A percentile compares a stretch with the other conserved stretches of the same genome.
phyloP scores from a whole-genome alignment of 2,797 vertebrate genomes.

The Falco concolor region DNA sequence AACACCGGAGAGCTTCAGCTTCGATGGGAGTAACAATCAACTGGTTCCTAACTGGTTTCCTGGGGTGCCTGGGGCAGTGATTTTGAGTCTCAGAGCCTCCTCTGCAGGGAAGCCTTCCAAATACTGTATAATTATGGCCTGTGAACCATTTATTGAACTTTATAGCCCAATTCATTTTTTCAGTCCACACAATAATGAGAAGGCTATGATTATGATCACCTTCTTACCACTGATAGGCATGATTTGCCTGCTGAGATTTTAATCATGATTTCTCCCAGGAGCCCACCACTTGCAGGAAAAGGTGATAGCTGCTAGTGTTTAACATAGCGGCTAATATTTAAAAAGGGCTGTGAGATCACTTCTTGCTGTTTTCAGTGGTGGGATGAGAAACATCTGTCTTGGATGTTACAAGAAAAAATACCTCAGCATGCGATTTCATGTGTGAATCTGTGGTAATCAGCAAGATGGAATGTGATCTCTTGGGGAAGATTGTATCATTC shows the following conservation, averaged over 20 bases:
- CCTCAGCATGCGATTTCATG: not conserved
- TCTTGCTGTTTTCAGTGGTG: not conserved
- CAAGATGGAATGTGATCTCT: constrained; percentile 30
- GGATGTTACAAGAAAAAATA: not conserved
- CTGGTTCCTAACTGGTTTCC: not conserved
- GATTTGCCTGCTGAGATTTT: not conserved
- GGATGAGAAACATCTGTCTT: constrained; percentile 36
- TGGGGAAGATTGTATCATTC: not conserved
- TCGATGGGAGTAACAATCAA: not conserved
- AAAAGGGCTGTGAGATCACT: not conserved
- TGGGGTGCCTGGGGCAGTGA: not conserved
- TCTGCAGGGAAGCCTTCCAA: not conserved
- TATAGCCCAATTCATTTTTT: not conserved
- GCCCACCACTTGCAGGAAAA: not conserved
- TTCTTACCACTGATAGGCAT: not conserved
- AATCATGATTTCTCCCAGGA: not conserved
- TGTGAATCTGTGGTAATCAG: constrained; percentile 14
- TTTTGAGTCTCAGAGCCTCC: not conserved
- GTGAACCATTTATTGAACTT: not conserved
- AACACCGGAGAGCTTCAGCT: not conserved
- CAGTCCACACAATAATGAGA: not conserved
- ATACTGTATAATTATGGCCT: not conserved
- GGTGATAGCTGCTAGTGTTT: not conserved
- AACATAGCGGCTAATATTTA: not conserved
- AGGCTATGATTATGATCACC: not conserved